phyloP scores from a whole-genome alignment of 2,113 vertebrate genomes.

The Pomatorhinus ruficollis region DNA sequence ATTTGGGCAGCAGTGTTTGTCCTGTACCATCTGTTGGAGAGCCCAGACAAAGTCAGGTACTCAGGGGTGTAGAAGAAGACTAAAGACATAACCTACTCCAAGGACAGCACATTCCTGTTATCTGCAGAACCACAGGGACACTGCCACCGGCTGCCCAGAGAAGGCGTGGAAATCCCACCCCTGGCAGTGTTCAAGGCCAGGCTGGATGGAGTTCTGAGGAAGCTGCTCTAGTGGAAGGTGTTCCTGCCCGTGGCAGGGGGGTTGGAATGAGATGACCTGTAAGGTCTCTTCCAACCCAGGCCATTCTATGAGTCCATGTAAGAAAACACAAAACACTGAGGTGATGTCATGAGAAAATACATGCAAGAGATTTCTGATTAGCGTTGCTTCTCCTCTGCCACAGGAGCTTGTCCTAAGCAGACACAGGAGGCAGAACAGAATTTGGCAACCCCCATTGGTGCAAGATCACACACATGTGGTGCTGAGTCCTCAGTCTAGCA shows the following conservation, averaged over 20 bases:
- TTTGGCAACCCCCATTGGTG: background rate
- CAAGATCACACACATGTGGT: background rate
- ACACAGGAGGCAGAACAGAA: background rate
- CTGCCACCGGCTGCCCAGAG: background rate
- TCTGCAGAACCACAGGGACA: background rate
- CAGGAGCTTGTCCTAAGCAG: background rate
- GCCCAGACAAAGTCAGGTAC: background rate
- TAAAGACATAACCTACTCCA: background rate
- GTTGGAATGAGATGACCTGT: background rate
- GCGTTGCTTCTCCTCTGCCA: background rate
- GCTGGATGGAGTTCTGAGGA: background rate
- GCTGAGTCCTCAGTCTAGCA: background rate
- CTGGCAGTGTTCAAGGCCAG: background rate
- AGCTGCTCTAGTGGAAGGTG: background rate
- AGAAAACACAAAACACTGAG: background rate
- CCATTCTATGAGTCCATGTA: background rate
- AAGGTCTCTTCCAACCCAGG: background rate
- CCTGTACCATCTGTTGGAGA: accelerated
- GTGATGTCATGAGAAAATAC: background rate
- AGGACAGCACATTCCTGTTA: background rate
- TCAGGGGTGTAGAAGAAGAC: background rate
- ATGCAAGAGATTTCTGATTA: background rate
- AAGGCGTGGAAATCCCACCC: accelerated
- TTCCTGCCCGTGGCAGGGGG: background rate
- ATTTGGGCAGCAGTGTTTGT: no score